Base-by-base conservation (phyloP, 2,113 vertebrate genomes). In the Electrona antarctica region DNA sequence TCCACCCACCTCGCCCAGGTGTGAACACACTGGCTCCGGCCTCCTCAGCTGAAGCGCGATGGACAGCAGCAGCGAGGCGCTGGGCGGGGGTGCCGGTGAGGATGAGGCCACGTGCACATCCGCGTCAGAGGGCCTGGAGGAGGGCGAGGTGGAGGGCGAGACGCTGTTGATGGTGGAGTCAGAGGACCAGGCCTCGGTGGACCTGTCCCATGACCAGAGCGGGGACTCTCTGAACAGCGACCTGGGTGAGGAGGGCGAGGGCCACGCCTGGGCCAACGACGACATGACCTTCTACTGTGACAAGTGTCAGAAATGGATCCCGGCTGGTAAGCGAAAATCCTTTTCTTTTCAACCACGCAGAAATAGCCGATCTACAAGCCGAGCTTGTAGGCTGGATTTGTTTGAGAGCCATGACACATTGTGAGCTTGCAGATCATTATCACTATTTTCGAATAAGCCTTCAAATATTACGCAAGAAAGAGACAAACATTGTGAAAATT, bases 61-160 rank as follows among this genome's bases (percentile, higher is more conserved):
- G 97, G 96, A 97, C 78, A 92, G 92, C 74, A 93, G 90, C 0
- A 81, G 93, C 1, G 96, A 96, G 76, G 91, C 93, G 78, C 89
- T 93, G 2, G 86, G 88, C 3, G 87, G 21, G 91, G 51, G 89
- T 88, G 0, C 1, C 33, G 3, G 3, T 2, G 97, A 96, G 12
- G 95, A 96, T 1, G 95, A 96, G 76, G 93, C 95, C n/a, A 94
- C 95, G 0, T 94, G 96, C 64, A 95, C 94, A 0, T 96, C 96
- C 0, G 94, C 94, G 10, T 98, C 96, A 0, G 97, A 98, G 78
- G 98, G 97, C 0, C 88, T 98, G 92, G 97, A 98, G 82, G 98
- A 99, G 70, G 98, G 97, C 0, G 98, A 99, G 84, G 97, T 99
- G 85, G 98, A 99, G 87, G 97, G 98, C 0, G 97, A 99, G 85